Base-by-base conservation (phyloP, 2,888 invertebrate species). In the Drosophila kuntzei region DNA sequence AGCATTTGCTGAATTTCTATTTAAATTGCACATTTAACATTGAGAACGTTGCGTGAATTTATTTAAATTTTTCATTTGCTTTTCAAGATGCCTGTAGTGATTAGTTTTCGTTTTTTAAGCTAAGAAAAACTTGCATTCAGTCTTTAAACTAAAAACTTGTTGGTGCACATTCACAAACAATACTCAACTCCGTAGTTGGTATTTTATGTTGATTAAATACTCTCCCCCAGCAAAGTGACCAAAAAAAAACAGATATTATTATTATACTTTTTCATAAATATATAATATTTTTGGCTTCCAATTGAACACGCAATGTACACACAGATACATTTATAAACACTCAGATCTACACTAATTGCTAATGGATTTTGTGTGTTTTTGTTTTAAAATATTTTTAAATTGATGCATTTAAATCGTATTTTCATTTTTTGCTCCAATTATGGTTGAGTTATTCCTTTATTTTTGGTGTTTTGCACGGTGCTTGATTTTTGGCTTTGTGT, bases 401-500 rank as follows among this genome's bases (percentile, higher is more conserved):
- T 64, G 49, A 59, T 73, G 71, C 68, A 50, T 68, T 73, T 68
- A 36, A 41, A 46, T 18, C 47, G 75, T 68, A 12, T 62, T 69
- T 58, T 65, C 22, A 66, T 18, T 66, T 68, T 58, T 61, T 43
- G 65, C 32, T 16, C 32, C 36, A 44, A 41, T 54, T 51, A 50
- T 60, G 57, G 59, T 47, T 60, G 34, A 16, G 59, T 60, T 55
- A 18, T 41, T 41, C 2, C 20, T 14, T 60, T 7, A 7, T 59
- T 73, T 66, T 65, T 60, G 67, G 71, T 66, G 57, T 62, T 66
- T 79, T 80, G 76, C 80, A 72, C 54, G 57, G 70, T 88, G 87
- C 78, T 76, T 80, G 58, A 76, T 87, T 80, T 83, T 83, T 80
- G 86, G 83, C 87, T 73, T 81, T 59, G 55, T 59, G 59, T 73